Evolutionary conservation across 2,113 vertebrate species (phyloP).

Genomic region (Cyanoderma ruficeps): DNA sequence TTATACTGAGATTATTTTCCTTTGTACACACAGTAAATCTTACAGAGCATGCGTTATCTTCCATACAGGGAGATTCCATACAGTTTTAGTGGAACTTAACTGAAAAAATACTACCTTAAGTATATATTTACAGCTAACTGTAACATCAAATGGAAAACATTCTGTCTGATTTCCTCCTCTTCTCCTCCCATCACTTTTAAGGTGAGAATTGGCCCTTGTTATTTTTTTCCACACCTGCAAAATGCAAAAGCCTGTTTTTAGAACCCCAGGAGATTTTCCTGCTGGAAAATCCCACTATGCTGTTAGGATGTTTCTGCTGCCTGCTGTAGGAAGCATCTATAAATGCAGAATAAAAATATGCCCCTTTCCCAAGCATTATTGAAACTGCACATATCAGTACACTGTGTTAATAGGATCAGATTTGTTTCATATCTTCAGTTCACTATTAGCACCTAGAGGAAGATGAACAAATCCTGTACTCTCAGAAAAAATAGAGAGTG

Average conservation of each 20-base stretch:
- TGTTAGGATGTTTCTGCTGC: neutral
- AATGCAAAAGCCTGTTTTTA: neutral
- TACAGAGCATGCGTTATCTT: neutral
- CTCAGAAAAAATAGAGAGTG: neutral
- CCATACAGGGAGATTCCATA: neutral
- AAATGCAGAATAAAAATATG: constrained; percentile 28
- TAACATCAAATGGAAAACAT: neutral
- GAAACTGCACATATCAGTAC: constrained; percentile 29
- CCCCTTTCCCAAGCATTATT: neutral
- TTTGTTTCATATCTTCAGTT: constrained; percentile 30
- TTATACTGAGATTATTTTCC: neutral
- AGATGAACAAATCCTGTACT: neutral
- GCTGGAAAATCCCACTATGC: neutral
- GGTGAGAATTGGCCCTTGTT: neutral
- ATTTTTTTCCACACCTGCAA: neutral
- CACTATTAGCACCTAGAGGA: neutral
- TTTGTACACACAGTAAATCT: neutral
- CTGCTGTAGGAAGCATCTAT: neutral
- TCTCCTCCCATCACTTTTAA: neutral
- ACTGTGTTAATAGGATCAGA: constrained; percentile 21
- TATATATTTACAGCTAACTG: neutral
- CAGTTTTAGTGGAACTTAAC: neutral
- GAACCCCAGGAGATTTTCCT: neutral
- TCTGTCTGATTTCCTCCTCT: neutral
- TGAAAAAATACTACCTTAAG: neutral